Evolutionary conservation across 2,797 vertebrate species (phyloP), one percentile per base, ranked within the genome.

Genomic region (Coreius guichenoti): DNA sequence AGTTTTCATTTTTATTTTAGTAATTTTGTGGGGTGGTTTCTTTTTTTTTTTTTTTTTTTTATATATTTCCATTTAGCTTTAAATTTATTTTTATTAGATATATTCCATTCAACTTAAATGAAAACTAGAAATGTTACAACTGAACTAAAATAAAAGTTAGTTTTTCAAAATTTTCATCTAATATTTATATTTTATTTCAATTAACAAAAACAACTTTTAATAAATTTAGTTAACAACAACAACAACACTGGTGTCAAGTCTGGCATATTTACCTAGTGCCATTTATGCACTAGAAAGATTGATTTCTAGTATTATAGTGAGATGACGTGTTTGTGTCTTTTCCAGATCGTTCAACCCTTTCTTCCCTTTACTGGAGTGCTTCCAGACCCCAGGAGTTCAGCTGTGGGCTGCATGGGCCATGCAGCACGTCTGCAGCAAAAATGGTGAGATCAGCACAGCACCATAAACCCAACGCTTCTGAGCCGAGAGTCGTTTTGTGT

Each of bases 391-490:
- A 0, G 98, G 98, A 61, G 98, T 99, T 43, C 98, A 99, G 94
- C 93, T 99, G 13, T 99, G 98, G 98, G 98, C 98, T 36, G 98
- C 99, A 63, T 99, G 98, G 98, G 98, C 98, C 87, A 99, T 99
- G 98, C 98, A 99, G 47, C 98, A 99, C 0, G 98, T 99, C 88
- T 99, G 98, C 95, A 99, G 98, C 93, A 99, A 99, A 94, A 99
- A 99, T 67, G 97, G 98, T 99, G 95, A 90, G 96, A 39, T 14
- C 31, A 67, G 26, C 21, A 29, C 31, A 68, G 26, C 17, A 29
- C n/a, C 29, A 49, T 19, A 74, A 31, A 75, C 21, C 29, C 13
- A 56, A 54, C 11, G 5, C 21, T 9, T 54, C 58, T 13, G 19
- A 49, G 82, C 47, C 16, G 16, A 51, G 33, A 68, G 7, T 17